Percentiles rank a stretch among this genome's conserved stretches.
Evolutionary conservation across 2,113 vertebrate genomes (phyloP).

Genomic region (Thunnus thynnus): DNA sequence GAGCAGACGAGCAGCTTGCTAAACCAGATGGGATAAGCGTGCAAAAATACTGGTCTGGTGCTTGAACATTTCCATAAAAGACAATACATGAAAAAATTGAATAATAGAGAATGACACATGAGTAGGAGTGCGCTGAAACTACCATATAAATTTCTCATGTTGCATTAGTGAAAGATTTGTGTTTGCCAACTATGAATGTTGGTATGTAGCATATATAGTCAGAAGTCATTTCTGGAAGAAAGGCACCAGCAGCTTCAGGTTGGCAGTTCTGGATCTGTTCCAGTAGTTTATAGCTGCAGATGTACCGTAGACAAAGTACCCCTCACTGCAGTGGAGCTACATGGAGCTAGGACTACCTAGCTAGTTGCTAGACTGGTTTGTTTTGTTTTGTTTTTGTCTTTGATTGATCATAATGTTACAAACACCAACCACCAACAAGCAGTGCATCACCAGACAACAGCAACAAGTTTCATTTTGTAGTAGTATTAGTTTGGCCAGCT

Average conservation of each 20-base stretch:
- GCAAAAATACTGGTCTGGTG: slow-evolving; percentile 27
- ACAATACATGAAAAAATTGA: not conserved
- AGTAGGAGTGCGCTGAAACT: slow-evolving; percentile 1
- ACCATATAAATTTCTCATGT: slow-evolving; percentile 18
- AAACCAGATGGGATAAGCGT: slow-evolving; percentile 46
- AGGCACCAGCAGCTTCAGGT: slow-evolving; percentile 7
- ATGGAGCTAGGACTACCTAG: not conserved
- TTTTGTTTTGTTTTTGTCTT: not conserved
- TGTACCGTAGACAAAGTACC: not conserved
- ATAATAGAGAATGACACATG: slow-evolving; percentile 5
- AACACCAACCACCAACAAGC: not conserved
- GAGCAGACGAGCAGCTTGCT: slow-evolving; percentile 50
- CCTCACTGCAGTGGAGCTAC: not conserved
- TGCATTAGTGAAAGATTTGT: slow-evolving; percentile 7
- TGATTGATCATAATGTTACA: not conserved
- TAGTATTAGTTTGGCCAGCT: not conserved
- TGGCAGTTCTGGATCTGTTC: slow-evolving; percentile 28
- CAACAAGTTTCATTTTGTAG: not conserved
- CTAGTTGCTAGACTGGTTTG: not conserved
- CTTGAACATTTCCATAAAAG: slow-evolving; percentile 26
- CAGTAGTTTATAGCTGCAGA: slow-evolving; percentile 29
- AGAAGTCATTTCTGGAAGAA: slow-evolving; percentile 4
- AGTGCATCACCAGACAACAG: not conserved
- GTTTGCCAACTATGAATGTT: not conserved
- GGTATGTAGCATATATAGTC: not conserved